These are phyloP conservation scores for Hydra vulgaris DNA, from an alignment of 30 jellyfish, hydroid and myxozoan genomes.

Conservation along the genomic window DNA sequence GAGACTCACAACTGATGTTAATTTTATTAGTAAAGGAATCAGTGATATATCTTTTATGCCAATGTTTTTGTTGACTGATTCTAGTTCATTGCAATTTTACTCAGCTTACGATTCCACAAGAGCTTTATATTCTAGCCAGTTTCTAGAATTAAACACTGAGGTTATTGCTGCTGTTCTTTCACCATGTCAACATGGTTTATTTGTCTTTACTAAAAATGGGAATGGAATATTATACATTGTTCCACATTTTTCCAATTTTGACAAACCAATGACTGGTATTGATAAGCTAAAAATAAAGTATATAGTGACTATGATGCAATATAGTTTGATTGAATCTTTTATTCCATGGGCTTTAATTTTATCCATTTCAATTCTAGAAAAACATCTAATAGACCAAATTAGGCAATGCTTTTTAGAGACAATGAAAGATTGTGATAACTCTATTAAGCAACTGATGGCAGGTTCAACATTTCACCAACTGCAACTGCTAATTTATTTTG, in stretches of 20 bases:
- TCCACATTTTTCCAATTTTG: slow-evolving; percentile 3
- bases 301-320: slow-evolving; percentile 40
- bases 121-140: neutral
- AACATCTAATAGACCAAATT: slow-evolving; percentile 46
- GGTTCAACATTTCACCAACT: neutral
- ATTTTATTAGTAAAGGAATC: neutral
- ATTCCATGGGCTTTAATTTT: slow-evolving; percentile 55
- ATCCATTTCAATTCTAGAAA: slow-evolving; percentile 24
- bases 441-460: neutral
- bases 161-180: slow-evolving; percentile 33
- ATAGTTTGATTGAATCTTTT: slow-evolving; percentile 32
- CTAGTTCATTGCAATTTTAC: slow-evolving; percentile 12
- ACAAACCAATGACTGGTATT: neutral
- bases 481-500: neutral
- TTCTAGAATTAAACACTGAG: neutral
- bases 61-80: neutral
- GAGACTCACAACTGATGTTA: slow-evolving; percentile 10
- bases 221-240: slow-evolving; percentile 19
- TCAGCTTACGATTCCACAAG: neutral
- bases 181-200: slow-evolving; percentile 50
- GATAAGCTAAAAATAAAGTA: slow-evolving; percentile 27
- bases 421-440: neutral
- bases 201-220: slow-evolving; percentile 40
- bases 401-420: neutral
- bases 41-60: slow-evolving; percentile 3